Base-by-base conservation (phyloP, 2,113 vertebrate genomes). In the Pyxicephalus adspersus region DNA sequence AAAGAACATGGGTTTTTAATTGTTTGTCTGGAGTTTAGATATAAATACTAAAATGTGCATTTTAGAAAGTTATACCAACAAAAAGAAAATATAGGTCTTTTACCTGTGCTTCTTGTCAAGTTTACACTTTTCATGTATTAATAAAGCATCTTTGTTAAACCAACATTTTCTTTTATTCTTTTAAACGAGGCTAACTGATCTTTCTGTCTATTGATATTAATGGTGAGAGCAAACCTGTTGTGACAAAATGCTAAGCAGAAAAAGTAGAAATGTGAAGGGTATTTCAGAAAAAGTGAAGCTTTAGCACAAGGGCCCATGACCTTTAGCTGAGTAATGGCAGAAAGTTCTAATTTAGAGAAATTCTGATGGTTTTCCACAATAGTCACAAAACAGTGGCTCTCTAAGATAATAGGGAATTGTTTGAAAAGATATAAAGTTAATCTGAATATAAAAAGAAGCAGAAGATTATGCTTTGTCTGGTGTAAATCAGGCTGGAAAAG, bases 371-470 rank as follows among this genome's bases (percentile, higher is more conserved):
- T 58, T 73, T 73, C 3, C 34, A 73, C 70, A 73, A 58, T 57
- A 73, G 52, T 57, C 28, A 73, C 70, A 26, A 55, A 72, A 73
- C 28, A 34, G 26, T 57, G 11, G 20, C 52, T 31, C 17, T 74
- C 26, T 23, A 34, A 60, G 31, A 57, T 73, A 57, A 74, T n/a
- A 74, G 5, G 20, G 54, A 45, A 45, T 45, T 45, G 38, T 45
- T 45, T 45, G 38, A 45, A 45, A 13, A 45, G 38, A 45, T 45
- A 45, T 13, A 45, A 45, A 1, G 38, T 45, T 38, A 58, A 23
- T 60, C 55, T 74, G 71, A 74, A 58, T 74, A 60, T 74, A 19
- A 60, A 74, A 60, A 55, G 57, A 60, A 20, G 55, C 20, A 73
- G 20, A 74, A 34, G 23, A 20, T 51, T 76, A 61, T 50, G 63